A percentile compares a stretch with the other conserved stretches of the same genome.
These are phyloP conservation scores for Steinernema carpocapsae DNA, from an alignment of 2,888 invertebrate species.

Conservation along the genomic window DNA sequence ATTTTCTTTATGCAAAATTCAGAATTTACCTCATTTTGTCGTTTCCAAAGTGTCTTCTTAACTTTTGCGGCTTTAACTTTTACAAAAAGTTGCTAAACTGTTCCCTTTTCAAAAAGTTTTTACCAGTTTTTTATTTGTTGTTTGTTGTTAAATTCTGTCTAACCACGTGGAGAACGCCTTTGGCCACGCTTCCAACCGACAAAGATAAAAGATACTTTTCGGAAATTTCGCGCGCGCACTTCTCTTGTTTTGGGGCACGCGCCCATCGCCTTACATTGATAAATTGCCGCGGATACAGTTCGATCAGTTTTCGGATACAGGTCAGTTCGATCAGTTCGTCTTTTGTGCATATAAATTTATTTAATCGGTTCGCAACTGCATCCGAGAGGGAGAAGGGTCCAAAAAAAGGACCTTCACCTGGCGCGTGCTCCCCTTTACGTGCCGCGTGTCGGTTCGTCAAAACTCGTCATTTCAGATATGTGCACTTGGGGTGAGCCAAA, in stretches of 20 bases:
- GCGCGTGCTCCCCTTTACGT: no score
- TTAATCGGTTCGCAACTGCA: constrained; percentile 21
- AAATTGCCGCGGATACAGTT: neutral
- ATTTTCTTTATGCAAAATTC: no score
- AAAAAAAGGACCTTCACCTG: neutral
- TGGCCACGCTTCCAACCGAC: constrained; percentile 16
- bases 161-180: no score
- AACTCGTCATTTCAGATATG: constrained; percentile 8
- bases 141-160: no score
- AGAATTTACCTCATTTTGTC: no score
- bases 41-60: no score
- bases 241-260: constrained; percentile 27
- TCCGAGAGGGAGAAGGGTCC: neutral
- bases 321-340: constrained; percentile 11
- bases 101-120: no score
- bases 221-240: constrained; percentile 10
- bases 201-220: constrained; percentile 24
- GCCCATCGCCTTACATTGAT: constrained; percentile 25
- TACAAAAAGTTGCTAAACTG: no score
- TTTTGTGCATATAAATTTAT: constrained; percentile 28
- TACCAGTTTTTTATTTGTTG: no score
- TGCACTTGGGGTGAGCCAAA: constrained; percentile 23
- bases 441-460: neutral
- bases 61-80: no score
- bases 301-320: neutral